phyloP scores from a whole-genome alignment of 1,140 invertebrate genomes.

The Brachionus calyciflorus region DNA sequence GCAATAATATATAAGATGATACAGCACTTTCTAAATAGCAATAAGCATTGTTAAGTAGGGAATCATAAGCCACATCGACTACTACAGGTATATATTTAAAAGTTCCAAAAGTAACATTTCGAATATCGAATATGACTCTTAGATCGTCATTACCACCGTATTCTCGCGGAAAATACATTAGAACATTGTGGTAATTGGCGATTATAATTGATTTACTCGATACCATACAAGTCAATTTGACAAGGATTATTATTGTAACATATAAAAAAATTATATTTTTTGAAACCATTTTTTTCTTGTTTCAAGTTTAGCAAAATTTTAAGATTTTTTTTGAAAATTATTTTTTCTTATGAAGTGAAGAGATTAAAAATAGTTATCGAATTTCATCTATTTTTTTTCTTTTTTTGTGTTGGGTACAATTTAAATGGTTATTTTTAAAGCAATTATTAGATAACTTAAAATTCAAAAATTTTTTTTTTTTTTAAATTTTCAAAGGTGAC shows the following conservation, averaged over 20 bases:
- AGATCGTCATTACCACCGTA: constrained; percentile 43
- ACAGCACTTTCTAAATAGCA: constrained; percentile 42
- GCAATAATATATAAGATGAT: neutral
- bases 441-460: too few species aligned
- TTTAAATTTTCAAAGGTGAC: too few species aligned
- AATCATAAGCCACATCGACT: constrained; percentile 42
- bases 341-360: too few species aligned
- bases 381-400: too few species aligned
- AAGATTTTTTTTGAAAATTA: too few species aligned
- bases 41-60: constrained; percentile 39
- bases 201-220: constrained; percentile 18
- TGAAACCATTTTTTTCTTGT: neutral
- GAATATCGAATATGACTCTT: constrained; percentile 24
- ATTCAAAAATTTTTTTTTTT: too few species aligned
- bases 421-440: too few species aligned
- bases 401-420: too few species aligned
- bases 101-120: constrained; percentile 28
- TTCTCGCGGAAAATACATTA: constrained; percentile 34
- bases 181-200: constrained; percentile 43
- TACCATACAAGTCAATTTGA: neutral
- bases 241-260: neutral
- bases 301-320: too few species aligned
- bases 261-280: neutral
- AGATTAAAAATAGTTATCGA: too few species aligned
- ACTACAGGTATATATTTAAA: constrained; percentile 42